These are phyloP conservation scores for Microcebus murinus DNA, from an alignment of 2,113 vertebrate genomes.

Conservation along the genomic window DNA sequence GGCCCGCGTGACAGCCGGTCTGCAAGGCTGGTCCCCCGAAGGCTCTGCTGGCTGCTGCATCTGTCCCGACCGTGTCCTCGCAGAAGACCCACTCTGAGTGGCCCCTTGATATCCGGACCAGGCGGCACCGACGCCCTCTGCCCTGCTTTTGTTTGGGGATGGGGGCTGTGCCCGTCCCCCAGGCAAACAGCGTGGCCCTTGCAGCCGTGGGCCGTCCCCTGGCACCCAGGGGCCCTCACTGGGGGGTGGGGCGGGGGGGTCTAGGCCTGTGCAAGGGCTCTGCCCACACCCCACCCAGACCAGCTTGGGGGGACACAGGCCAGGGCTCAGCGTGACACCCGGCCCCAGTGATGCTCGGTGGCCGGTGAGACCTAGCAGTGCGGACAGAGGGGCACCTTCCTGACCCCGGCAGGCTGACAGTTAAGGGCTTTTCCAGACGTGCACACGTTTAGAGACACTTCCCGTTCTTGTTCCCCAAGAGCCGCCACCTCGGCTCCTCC, in stretches of 20 bases:
- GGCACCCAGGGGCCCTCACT: not conserved
- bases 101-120: fast-evolving
- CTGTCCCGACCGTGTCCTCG: not conserved
- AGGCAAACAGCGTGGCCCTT: not conserved
- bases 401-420: not conserved
- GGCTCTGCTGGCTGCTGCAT: not conserved
- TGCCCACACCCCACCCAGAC: not conserved
- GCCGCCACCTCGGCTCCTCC: not conserved
- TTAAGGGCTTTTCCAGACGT: constrained; percentile 44
- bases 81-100: not conserved
- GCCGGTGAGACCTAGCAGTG: not conserved
- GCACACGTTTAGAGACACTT: not conserved
- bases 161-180: not conserved
- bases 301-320: not conserved
- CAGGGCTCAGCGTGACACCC: not conserved
- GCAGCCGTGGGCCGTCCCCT: not conserved
- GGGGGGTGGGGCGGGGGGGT: not conserved
- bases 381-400: not conserved
- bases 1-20: not conserved
- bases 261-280: not conserved
- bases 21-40: not conserved
- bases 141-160: not conserved
- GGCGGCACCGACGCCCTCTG: not conserved
- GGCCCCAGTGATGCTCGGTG: not conserved
- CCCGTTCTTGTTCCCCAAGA: not conserved